Evolutionary conservation across 2,888 invertebrate genomes (phyloP).

Genomic region (Ectobius pallidus): DNA sequence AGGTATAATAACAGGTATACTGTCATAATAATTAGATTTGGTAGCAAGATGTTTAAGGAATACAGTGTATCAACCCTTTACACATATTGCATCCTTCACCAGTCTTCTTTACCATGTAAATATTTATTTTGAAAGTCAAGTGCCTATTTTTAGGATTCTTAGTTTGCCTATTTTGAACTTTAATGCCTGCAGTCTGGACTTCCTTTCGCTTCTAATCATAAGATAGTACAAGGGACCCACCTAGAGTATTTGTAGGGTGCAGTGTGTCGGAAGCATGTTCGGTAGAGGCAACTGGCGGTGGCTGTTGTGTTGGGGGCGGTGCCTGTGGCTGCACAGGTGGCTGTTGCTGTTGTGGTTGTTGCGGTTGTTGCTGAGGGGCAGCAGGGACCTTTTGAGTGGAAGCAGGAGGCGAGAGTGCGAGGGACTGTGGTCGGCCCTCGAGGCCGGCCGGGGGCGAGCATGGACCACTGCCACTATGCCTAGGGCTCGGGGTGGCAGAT

Average conservation of each 20-base stretch:
- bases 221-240: too few relatives aligned
- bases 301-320: neutral
- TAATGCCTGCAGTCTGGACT: too few relatives aligned
- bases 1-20: too few relatives aligned
- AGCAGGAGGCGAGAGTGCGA: slow-evolving; percentile 46
- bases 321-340: slow-evolving; percentile 29
- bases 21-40: too few relatives aligned
- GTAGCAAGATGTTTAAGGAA: neutral
- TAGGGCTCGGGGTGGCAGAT: slow-evolving; percentile 41
- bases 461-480: slow-evolving; percentile 63
- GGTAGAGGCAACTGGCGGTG: neutral
- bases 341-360: neutral
- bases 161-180: too few relatives aligned
- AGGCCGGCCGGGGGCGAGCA: slow-evolving; percentile 51
- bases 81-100: too few relatives aligned
- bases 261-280: slow-evolving; percentile 33
- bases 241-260: slow-evolving; percentile 40
- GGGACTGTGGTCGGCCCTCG: slow-evolving; percentile 45
- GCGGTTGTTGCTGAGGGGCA: slow-evolving; percentile 40
- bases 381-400: slow-evolving; percentile 49
- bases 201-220: too few relatives aligned
- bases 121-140: too few relatives aligned
- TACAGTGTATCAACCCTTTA: too few relatives aligned
- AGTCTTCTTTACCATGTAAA: too few relatives aligned
- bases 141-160: too few relatives aligned